Evolutionary conservation across 2,797 vertebrate species (phyloP).

Genomic region (Melanitta fusca): DNA sequence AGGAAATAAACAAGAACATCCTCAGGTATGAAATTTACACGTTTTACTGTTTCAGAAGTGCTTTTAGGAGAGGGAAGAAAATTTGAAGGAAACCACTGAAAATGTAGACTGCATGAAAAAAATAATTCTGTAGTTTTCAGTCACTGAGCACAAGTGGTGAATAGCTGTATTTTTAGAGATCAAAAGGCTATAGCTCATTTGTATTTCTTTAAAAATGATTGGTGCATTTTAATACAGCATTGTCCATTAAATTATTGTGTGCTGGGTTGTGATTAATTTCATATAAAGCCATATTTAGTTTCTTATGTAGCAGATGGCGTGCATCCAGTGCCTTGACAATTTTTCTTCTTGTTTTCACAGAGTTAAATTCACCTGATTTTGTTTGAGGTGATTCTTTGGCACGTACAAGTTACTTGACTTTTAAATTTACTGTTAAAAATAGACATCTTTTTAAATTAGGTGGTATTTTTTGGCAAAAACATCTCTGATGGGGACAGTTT

Average conservation of each 20-base stretch:
- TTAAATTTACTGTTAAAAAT: neutral
- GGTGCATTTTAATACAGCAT: constrained; percentile 18
- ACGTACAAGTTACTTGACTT: neutral
- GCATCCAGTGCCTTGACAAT: neutral
- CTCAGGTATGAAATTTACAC: neutral
- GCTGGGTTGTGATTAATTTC: constrained; percentile 15
- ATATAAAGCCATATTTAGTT: neutral
- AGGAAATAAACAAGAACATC: neutral
- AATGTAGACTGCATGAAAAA: neutral
- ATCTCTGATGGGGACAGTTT: neutral
- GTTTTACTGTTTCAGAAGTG: neutral
- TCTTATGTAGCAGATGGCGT: neutral
- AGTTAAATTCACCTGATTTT: constrained; percentile 35
- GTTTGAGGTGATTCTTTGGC: neutral
- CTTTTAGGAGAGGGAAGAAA: neutral
- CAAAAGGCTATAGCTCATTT: neutral
- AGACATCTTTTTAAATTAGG: neutral
- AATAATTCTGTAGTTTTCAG: neutral
- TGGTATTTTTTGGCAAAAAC: neutral
- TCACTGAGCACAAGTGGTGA: neutral
- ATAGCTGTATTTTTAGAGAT: constrained; percentile 7
- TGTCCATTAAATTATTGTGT: neutral
- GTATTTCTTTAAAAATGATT: neutral
- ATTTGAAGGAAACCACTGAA: neutral
- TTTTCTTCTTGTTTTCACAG: neutral